Evolutionary conservation across 2,888 invertebrate genomes (phyloP), one percentile per base, ranked within the genome.

Genomic region (Macaria notata): DNA sequence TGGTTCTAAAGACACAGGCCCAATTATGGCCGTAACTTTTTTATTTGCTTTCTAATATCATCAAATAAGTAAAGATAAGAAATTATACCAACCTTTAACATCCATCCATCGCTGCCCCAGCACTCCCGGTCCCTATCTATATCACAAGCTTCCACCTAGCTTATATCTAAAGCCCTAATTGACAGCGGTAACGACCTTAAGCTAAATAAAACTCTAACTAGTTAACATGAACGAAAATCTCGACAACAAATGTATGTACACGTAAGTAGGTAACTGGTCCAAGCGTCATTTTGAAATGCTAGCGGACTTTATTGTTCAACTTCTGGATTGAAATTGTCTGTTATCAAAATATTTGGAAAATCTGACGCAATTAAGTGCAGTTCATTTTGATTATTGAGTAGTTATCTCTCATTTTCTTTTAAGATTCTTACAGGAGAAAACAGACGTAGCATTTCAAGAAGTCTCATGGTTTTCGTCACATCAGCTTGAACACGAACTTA

Each of bases 141-240:
- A 88, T 90, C 88, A 90, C 88, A 89, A 89, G 88, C 88, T 86
- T 83, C 86, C 85, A 86, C 86, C 89, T 89, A 89, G 88, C 89
- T 86, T 85, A 48, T 78, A 78, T 84, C 88, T 90, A 88, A 85
- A 81, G 82, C 84, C 78, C 81, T 83, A 72, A 72, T 82, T 88
- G 87, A 87, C 87, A 88, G 64, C 81, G 87, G 86, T 88, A 88
- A 88, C 86, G 76, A 82, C 73, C 86, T 84, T 83, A 72, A 69
- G 71, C 84, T 86, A 85, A 85, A 88, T 90, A 88, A 88, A 89
- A 86, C 78, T 88, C 83, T 87, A 86, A 87, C 81, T 89, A 89
- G 84, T 86, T 88, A 90, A 90, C 90, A 85, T 85, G 74, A 82
- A 84, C 77, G 83, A 80, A 85, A 84, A 84, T 84, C 80, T 86